Evolutionary conservation across 2,113 vertebrate species (phyloP).

Genomic region (Brienomyrus longianalis): DNA sequence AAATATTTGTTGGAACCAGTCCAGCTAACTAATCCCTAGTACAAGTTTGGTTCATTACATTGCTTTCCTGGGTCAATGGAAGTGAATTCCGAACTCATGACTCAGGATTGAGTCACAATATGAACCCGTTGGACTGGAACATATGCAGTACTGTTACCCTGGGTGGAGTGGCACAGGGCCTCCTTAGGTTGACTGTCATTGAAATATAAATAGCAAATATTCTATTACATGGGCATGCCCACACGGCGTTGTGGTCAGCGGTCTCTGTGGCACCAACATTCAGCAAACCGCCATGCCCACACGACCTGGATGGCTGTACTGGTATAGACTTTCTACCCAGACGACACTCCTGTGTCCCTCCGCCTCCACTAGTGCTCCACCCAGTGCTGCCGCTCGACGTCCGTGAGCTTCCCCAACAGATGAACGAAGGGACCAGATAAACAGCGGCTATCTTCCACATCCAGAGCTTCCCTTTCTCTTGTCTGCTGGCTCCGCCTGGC

Average conservation of each 20-base stretch:
- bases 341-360: background rate
- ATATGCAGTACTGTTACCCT: background rate
- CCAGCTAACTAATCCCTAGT: background rate
- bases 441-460: background rate
- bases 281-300: background rate
- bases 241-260: background rate
- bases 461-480: background rate
- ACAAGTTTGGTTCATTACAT: background rate
- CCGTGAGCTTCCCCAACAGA: background rate
- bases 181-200: background rate
- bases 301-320: background rate
- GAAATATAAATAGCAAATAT: constrained; percentile 4
- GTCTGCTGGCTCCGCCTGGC: background rate
- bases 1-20: background rate
- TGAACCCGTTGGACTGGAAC: background rate
- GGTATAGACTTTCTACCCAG: background rate
- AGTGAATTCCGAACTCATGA: background rate
- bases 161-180: background rate
- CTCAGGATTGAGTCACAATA: background rate
- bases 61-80: background rate
- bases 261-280: background rate
- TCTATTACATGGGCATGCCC: background rate
- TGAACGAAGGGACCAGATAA: background rate
- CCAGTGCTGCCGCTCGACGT: background rate
- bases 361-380: background rate